Base-by-base conservation (phyloP, 2,113 vertebrate species). In the Triplophysa dalaica region DNA sequence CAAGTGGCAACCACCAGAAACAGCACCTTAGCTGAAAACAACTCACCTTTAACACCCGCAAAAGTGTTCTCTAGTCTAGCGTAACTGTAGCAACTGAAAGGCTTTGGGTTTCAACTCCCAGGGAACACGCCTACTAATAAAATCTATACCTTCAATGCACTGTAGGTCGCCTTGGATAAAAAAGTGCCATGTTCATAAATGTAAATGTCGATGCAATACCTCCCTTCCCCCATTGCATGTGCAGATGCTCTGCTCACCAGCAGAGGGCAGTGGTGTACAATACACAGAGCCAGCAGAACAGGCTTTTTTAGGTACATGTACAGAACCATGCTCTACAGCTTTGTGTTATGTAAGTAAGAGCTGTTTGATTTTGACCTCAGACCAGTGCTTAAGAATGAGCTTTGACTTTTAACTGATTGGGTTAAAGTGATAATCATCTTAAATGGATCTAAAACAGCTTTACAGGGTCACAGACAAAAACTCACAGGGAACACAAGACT, bases 251-350 rank as follows among this genome's bases (percentile, higher is more conserved):
- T 21, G 1, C 41, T 2, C 29, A 83, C 8, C 93, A 91, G 90
- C 87, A 93, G 93, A 89, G 88, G 91, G 87, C 92, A 93, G 90
- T 89, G 86, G 87, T 88, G 91, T 64, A 89, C 85, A 79, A 80
- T 3, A 33, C 48, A 72, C 72, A 56, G 56, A 80, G 54, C 68
- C 58, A 13, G 12, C 45, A 65, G 21, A 68, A 54, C 2, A 54
- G 16, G 13, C 5, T 3, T 38, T 24, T 38, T 21, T 41, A 26
- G 29, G 5, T 62, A 72, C 13, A 16, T 8, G 4, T 6, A 33
- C 21, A 50, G 63, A 75, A 62, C n/a, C 17, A 45, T 22, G 62
- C 9, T 10, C 52, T 43, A 45, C 21, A 19, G 13, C 19, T 72
- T 64, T 4, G 70, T 48, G 3, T 63, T 75, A 63, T 50, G 52